Conservation (phyloP, 2,888 invertebrate species). For the Apodemia hepburni region DNA sequence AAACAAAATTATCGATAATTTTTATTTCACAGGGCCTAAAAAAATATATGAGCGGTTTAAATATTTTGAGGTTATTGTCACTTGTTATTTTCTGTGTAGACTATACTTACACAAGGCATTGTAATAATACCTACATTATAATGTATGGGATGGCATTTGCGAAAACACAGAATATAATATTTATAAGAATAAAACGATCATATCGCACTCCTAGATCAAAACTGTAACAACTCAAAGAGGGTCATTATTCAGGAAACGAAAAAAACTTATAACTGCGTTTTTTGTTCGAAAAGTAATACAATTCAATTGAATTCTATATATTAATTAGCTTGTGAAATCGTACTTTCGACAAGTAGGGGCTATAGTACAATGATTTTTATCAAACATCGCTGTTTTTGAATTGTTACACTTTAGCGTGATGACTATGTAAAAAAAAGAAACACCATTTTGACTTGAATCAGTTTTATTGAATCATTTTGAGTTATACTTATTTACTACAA, state of each 20-base stretch:
- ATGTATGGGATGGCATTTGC: too few species aligned
- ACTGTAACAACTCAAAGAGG: not conserved
- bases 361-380: not conserved
- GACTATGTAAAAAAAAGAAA: not conserved
- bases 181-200: too few species aligned
- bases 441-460: not conserved
- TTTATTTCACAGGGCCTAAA: too few species aligned
- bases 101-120: too few species aligned
- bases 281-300: not conserved
- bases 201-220: too few species aligned
- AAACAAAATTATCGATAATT: too few species aligned
- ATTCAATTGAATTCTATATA: not conserved
- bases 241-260: slow-evolving; percentile 8
- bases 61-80: too few species aligned
- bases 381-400: not conserved
- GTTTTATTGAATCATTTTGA: slow-evolving; percentile 7
- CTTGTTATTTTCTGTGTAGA: too few species aligned
- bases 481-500: not conserved
- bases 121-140: too few species aligned
- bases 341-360: not conserved
- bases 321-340: not conserved
- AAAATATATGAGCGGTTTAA: too few species aligned
- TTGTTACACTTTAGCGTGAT: slow-evolving; percentile 3
- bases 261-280: not conserved
- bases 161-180: too few species aligned